Base-by-base conservation (phyloP, 2,888 invertebrate genomes). In the Drosophila tanythrix region DNA sequence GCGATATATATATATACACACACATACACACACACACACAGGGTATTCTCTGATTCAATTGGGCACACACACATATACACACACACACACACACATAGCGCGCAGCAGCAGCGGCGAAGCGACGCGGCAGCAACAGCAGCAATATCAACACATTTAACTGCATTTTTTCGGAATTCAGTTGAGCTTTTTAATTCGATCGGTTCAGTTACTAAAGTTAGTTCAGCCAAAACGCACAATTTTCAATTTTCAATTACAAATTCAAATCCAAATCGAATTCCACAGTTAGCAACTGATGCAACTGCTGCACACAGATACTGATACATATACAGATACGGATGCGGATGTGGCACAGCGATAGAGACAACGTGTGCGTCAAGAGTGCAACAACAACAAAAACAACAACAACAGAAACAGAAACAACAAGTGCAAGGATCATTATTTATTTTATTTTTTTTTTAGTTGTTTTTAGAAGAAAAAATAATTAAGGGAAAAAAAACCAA, bases 141-240 rank as follows among this genome's bases (percentile, higher is more conserved):
- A 58, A 29, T 48, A 56, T 55, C 60, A 72, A 68, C 81, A 87
- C 88, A 89, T 79, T 89, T 85, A 81, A 88, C 89, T 91, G 90
- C 92, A 91, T 86, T 92, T 92, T 92, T 92, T 91, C 88, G 89
- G 91, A 92, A 91, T 92, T 93, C 93, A 93, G 93, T 93, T 92
- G 93, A 92, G 92, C 92, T 93, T 93, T 92, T 93, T 92, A 92
- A 92, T 92, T 93, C 93, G 92, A 91, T 92, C 92, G 90, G 92
- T 91, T 91, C 89, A 91, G 90, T 90, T 82, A 91, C 90, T 91
- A 90, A 90, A 91, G 91, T 91, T 91, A 90, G 85, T 92, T 89
- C 89, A 88, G 80, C 76, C 80, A 76, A 90, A 88, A 91, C 89
- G 91, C 89, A 86, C 90, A 90, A 83, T 64, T 79, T 79, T 63